Conservation (phyloP, 1,140 invertebrate genomes). For the Anadara kagoshimensis region DNA sequence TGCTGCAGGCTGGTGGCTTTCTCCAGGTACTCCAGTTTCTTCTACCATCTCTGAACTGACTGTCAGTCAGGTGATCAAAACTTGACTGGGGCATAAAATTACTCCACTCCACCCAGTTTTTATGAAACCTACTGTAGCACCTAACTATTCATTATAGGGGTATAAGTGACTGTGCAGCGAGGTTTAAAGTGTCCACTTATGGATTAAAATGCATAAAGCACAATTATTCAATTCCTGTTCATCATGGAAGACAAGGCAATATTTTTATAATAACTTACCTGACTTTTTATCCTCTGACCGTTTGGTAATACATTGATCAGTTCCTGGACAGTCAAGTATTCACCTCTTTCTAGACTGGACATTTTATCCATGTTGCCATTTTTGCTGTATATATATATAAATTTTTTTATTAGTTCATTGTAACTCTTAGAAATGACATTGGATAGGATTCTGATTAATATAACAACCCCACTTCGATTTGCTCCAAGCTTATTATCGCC, state of each 20-base stretch:
- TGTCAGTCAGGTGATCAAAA: too few species aligned
- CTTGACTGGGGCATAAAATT: too few species aligned
- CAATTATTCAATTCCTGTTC: too few species aligned
- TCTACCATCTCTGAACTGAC: too few species aligned
- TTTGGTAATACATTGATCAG: slow-evolving; percentile 50
- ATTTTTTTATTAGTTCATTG: background rate
- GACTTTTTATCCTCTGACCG: slow-evolving; percentile 55
- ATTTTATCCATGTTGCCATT: too few species aligned
- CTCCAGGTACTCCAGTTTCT: too few species aligned
- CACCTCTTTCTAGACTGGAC: slow-evolving; percentile 30
- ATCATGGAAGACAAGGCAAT: too few species aligned
- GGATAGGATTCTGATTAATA: background rate
- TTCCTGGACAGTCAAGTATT: slow-evolving; percentile 49
- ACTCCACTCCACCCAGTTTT: too few species aligned
- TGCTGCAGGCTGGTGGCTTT: too few species aligned
- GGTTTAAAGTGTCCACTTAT: background rate
- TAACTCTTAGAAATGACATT: background rate
- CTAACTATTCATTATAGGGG: background rate
- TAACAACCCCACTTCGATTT: background rate
- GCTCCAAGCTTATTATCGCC: too few species aligned
- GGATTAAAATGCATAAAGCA: background rate
- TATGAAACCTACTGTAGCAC: background rate
- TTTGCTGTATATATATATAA: background rate
- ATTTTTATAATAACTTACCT: slow-evolving; percentile 44
- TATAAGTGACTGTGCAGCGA: too few species aligned